Evolutionary conservation across 2,113 vertebrate species (phyloP), one percentile per base, ranked within the genome.

Genomic region (Trogon melanurus): DNA sequence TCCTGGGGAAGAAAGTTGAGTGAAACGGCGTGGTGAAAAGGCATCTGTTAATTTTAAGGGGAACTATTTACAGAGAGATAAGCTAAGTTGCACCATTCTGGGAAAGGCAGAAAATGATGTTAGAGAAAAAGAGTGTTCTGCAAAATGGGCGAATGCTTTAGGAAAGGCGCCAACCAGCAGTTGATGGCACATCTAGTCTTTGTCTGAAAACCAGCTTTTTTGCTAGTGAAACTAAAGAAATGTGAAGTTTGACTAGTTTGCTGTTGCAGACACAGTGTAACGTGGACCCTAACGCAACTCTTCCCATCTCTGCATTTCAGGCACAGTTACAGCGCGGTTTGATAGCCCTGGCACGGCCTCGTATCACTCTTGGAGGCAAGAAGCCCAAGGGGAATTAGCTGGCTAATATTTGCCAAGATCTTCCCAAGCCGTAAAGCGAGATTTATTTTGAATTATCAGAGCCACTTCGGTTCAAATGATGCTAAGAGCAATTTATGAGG

Each of bases 381-480:
- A 91, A 88, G 53, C 85, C 80, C 51, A 21, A 64, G 65, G 20
- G 16, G 65, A 88, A 67, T 71, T 51, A 74, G 38, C 15, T 80
- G 76, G 48, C 53, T 83, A 81, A 60, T 58, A 53, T 78, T 91
- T 92, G 64, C 56, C 66, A 38, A 47, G 60, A 53, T 62, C 47
- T 66, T 90, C 88, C 72, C 79, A 88, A 93, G 38, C 45, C 48
- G 30, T 83, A 71, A 93, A 90, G 44, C 1, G 3, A 94, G 82
- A 86, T 94, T 94, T 89, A 80, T 85, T 94, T 96, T 14, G 3
- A 38, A 84, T 48, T 79, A 67, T 74, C 51, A 53, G 51, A 90
- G 47, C 23, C 53, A 60, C 85, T 95, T 91, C 29, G 38, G 47
- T 76, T 90, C 64, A 66, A 65, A 64, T 88, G 65, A 88, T 2